A percentile compares a stretch with the other conserved stretches of the same genome.
Conservation (phyloP, 2,797 vertebrate genomes). For the Anomalospiza imberbis region DNA sequence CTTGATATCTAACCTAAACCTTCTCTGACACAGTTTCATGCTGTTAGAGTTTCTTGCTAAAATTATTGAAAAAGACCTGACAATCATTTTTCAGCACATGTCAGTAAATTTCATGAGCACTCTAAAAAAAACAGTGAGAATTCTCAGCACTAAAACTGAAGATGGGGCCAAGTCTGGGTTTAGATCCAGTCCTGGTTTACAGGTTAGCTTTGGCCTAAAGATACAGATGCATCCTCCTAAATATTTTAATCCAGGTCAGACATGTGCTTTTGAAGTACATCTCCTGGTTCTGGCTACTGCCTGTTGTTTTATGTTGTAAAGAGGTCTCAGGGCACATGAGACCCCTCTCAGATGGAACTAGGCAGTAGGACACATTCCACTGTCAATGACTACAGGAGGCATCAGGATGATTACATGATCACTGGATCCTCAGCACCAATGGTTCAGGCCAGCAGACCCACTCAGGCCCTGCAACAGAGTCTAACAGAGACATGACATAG, state of each 20-base stretch:
- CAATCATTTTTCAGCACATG: neutral
- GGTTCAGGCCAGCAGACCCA: neutral
- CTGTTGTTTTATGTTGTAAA: neutral
- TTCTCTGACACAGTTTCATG: neutral
- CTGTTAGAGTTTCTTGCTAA: neutral
- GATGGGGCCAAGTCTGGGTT: neutral
- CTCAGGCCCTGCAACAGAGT: neutral
- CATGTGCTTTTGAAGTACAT: neutral
- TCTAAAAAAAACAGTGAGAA: neutral
- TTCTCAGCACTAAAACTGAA: neutral
- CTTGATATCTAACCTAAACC: neutral
- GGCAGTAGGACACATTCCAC: neutral
- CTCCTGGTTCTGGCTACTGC: neutral
- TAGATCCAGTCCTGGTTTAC: neutral
- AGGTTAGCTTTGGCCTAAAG: neutral
- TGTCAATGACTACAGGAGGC: accelerated
- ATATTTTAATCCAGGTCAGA: neutral
- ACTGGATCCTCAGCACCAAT: neutral
- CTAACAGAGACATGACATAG: accelerated
- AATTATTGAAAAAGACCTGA: neutral
- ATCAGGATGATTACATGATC: neutral
- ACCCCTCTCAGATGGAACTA: neutral
- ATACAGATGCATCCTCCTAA: neutral
- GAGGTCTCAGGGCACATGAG: neutral
- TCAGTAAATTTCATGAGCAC: neutral